A percentile compares a stretch with the other conserved stretches of the same genome.
Evolutionary conservation across 35 echinoderm and acorn worm genomes (phyloP).

Genomic region (Ophiothrix spiculata): DNA sequence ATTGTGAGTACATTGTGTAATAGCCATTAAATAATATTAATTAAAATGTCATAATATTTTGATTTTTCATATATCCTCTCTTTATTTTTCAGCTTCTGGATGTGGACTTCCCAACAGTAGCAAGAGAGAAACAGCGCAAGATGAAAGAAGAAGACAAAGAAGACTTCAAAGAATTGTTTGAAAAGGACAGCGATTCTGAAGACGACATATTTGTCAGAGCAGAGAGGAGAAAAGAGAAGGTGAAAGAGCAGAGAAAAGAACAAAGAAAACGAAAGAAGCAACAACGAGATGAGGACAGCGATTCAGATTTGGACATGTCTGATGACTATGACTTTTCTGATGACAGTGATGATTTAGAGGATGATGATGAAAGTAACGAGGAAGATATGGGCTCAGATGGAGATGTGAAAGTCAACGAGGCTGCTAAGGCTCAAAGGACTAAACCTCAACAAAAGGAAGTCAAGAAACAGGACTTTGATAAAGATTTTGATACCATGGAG

Average conservation of each 20-base stretch:
- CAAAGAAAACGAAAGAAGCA: background rate
- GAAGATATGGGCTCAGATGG: conserved; percentile 40
- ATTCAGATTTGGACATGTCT: conserved; percentile 24
- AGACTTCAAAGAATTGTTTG: conserved; percentile 76
- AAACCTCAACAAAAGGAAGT: conserved; percentile 10
- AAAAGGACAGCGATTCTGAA: conserved; percentile 70
- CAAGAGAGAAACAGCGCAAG: conserved; percentile 32
- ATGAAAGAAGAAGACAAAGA: conserved; percentile 55
- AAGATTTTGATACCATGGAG: conserved; percentile 14
- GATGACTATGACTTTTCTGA: conserved; percentile 34
- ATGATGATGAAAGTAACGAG: conserved; percentile 24
- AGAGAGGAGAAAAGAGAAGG: conserved; percentile 47
- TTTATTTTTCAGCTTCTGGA: conserved; percentile 25
- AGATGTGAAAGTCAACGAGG: conserved; percentile 24
- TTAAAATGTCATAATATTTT: too few species aligned
- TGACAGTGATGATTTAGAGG: conserved; percentile 21
- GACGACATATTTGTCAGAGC: conserved; percentile 62
- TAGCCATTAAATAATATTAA: too few species aligned
- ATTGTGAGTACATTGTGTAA: too few species aligned
- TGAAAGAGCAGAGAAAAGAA: conserved; percentile 20
- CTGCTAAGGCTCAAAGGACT: background rate
- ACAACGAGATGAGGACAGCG: conserved; percentile 35
- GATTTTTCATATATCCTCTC: too few species aligned
- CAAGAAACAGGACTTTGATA: conserved; percentile 20
- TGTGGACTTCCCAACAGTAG: conserved; percentile 55